These are phyloP conservation scores for Spodoptera litura DNA, from an alignment of 1,140 invertebrate species.

Conservation along the genomic window DNA sequence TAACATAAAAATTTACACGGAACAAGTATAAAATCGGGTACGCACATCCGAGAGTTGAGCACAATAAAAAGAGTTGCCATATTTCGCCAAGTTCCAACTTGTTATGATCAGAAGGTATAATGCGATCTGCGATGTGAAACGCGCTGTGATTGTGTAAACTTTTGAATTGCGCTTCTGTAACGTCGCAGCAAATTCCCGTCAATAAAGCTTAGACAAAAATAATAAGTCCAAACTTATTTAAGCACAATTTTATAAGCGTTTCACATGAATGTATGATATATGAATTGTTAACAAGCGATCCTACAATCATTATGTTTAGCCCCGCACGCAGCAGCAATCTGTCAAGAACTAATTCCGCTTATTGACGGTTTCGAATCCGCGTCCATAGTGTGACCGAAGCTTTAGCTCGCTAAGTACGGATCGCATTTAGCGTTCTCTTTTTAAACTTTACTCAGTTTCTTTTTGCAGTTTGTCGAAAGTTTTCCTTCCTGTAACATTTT, in stretches of 20 bases:
- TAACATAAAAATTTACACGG: slow-evolving; percentile 65
- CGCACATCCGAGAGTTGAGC: slow-evolving; percentile 48
- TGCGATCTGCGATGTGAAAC: slow-evolving; percentile 56
- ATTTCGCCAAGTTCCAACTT: slow-evolving; percentile 67
- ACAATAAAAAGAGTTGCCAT: slow-evolving; percentile 70
- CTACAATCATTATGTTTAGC: slow-evolving; percentile 3
- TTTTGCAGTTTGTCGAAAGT: slow-evolving; percentile 80
- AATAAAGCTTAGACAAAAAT: slow-evolving; percentile 46
- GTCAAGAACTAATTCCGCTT: slow-evolving; percentile 7
- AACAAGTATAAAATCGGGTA: slow-evolving; percentile 59
- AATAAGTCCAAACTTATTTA: slow-evolving; percentile 12
- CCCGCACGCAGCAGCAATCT: background rate
- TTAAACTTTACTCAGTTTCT: slow-evolving; percentile 79
- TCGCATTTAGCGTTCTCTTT: slow-evolving; percentile 81
- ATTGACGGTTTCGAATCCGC: slow-evolving; percentile 21
- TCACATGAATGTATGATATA: background rate
- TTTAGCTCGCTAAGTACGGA: slow-evolving; percentile 66
- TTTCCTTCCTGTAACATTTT: slow-evolving; percentile 83
- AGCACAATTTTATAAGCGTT: slow-evolving; percentile 26
- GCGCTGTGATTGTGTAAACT: slow-evolving; percentile 65
- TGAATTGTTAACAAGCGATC: background rate
- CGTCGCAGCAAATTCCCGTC: slow-evolving; percentile 34
- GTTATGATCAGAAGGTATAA: slow-evolving; percentile 65
- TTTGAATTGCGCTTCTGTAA: slow-evolving; percentile 58
- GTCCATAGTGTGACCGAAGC: slow-evolving; percentile 40